These are phyloP conservation scores for Lepidocyrtoides sp. DNA, from an alignment of 2,888 invertebrate genomes.

Conservation along the genomic window DNA sequence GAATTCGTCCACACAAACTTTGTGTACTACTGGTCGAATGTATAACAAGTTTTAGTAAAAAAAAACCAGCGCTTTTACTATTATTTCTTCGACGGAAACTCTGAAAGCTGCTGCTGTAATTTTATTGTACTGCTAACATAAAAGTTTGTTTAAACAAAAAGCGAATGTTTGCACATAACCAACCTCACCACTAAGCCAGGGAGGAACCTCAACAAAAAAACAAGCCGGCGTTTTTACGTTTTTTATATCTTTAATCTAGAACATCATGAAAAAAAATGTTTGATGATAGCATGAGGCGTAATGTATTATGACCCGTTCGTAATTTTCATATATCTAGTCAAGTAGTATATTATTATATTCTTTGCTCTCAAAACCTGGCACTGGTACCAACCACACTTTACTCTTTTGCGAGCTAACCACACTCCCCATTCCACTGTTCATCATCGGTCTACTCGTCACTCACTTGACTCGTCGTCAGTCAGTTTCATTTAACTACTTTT, in stretches of 20 bases:
- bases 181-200: background rate
- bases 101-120: background rate
- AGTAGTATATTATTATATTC: too few species aligned
- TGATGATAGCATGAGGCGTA: too few species aligned
- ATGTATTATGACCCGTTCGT: too few species aligned
- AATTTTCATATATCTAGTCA: too few species aligned
- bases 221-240: background rate
- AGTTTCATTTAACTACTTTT: background rate
- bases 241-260: too few species aligned
- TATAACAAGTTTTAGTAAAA: background rate
- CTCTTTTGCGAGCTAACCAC: background rate
- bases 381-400: too few species aligned
- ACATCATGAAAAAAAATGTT: too few species aligned
- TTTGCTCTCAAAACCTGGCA: too few species aligned
- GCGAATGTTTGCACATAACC: background rate
- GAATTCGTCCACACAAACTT: background rate
- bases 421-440: background rate
- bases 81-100: background rate
- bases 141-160: background rate
- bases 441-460: too few species aligned
- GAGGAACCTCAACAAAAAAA: background rate
- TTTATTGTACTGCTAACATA: background rate
- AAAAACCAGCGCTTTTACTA: background rate
- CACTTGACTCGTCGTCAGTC: too few species aligned
- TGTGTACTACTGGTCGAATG: background rate